These are phyloP conservation scores for Melolontha melolontha DNA, from an alignment of 2,888 invertebrate genomes.

Conservation along the genomic window DNA sequence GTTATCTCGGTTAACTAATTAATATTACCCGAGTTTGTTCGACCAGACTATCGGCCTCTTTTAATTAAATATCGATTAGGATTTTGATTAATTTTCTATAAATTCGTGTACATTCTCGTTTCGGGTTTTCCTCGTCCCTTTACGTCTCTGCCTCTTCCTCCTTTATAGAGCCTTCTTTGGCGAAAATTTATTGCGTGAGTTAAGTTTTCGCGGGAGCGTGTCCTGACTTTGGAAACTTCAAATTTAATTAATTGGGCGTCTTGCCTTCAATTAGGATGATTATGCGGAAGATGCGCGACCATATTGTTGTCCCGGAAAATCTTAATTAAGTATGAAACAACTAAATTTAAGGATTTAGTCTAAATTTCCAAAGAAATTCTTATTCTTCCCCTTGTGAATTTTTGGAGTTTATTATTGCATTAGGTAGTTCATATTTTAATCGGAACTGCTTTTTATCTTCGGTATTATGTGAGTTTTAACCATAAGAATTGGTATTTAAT, in stretches of 20 bases:
- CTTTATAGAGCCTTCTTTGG: background rate
- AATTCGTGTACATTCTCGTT: constrained; percentile 34
- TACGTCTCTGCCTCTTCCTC: background rate
- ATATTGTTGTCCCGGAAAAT: constrained; percentile 34
- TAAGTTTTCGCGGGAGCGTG: constrained; percentile 35
- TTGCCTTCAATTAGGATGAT: constrained; percentile 37
- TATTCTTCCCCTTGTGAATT: too few relatives aligned
- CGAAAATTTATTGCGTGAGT: constrained; percentile 38
- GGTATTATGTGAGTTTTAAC: too few relatives aligned
- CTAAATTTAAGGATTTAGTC: constrained; percentile 15
- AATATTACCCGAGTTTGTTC: constrained; percentile 33
- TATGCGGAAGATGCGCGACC: constrained; percentile 29
- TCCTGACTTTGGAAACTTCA: constrained; percentile 37
- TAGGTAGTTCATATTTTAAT: too few relatives aligned
- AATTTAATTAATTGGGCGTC: constrained; percentile 38
- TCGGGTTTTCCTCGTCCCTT: constrained; percentile 2
- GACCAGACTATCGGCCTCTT: constrained; percentile 29
- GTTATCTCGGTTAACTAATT: constrained; percentile 28
- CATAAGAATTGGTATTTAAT: too few relatives aligned
- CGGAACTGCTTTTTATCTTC: too few relatives aligned
- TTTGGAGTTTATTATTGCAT: too few relatives aligned
- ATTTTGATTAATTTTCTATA: constrained; percentile 39
- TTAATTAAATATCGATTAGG: constrained; percentile 39
- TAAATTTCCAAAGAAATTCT: constrained; percentile 4
- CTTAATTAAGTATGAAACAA: constrained; percentile 39